Evolutionary conservation across 2,113 vertebrate species (phyloP).

Genomic region (Nettapus auritus): DNA sequence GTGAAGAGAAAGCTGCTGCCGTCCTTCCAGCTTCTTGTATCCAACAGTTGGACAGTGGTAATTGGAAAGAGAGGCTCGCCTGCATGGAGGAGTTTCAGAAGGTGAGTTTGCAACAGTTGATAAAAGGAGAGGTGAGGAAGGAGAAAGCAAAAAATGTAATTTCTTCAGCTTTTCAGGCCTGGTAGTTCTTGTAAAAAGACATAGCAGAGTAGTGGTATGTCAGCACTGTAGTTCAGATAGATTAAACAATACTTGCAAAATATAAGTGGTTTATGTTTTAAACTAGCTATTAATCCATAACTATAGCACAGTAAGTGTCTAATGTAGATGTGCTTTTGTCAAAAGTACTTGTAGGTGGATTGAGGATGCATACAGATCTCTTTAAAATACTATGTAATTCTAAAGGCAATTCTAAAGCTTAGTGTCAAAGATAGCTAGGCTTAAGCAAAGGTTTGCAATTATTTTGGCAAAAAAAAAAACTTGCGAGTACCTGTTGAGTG

Average conservation of each 20-base stretch:
- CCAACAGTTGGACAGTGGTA: conserved; percentile 90
- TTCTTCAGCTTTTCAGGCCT: neutral
- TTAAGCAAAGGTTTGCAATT: neutral
- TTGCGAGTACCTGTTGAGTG: neutral
- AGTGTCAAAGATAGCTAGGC: neutral
- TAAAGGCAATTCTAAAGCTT: neutral
- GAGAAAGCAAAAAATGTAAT: neutral
- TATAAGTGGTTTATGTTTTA: neutral
- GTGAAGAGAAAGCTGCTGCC: conserved; percentile 91
- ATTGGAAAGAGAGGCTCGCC: conserved; percentile 97
- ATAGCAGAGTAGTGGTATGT: neutral
- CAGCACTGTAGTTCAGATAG: neutral
- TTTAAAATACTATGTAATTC: neutral
- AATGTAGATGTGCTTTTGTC: neutral
- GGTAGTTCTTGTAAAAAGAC: neutral
- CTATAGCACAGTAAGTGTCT: neutral
- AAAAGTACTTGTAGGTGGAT: neutral
- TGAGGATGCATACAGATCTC: neutral
- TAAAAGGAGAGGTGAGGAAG: neutral
- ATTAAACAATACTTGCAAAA: neutral
- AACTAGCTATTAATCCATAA: neutral
- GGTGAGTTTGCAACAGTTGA: conserved; percentile 67
- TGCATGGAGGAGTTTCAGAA: conserved; percentile 98
- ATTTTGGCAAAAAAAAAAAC: neutral
- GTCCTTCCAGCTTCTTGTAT: conserved; percentile 92